Conservation (phyloP, 2,797 vertebrate species). For the Apogon hyalosoma region DNA sequence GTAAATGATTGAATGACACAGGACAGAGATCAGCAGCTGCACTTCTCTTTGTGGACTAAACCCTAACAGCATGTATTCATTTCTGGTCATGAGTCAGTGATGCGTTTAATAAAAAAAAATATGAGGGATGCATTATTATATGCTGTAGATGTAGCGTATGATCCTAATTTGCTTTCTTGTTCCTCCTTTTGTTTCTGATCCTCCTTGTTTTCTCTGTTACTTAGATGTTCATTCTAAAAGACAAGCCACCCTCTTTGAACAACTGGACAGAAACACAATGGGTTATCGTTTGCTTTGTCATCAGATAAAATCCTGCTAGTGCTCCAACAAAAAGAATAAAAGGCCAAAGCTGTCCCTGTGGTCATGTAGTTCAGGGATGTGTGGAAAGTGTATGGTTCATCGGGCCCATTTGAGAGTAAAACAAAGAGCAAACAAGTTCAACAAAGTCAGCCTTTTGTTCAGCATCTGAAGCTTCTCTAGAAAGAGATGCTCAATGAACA, state of each 20-base stretch:
- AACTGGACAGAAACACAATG: conserved; percentile 19
- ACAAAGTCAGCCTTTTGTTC: conserved; percentile 41
- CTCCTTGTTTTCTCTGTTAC: no score
- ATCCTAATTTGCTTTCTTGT: no score
- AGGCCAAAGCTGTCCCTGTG: conserved; percentile 8
- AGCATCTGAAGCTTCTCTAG: conserved; percentile 27
- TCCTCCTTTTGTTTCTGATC: no score
- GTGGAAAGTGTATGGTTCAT: conserved; percentile 42
- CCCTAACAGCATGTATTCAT: not conserved
- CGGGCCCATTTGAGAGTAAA: conserved; percentile 33
- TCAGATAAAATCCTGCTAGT: conserved; percentile 18
- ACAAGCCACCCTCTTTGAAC: not conserved
- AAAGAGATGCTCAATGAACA: conserved; percentile 18
- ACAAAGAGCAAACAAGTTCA: conserved; percentile 39
- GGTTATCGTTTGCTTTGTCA: conserved; percentile 24
- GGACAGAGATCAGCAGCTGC: conserved; percentile 16
- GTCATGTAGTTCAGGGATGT: conserved; percentile 24
- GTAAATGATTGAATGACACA: not conserved
- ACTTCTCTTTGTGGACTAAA: not conserved
- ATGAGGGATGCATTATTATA: not conserved
- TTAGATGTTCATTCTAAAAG: conserved; percentile 4
- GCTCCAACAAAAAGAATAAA: conserved; percentile 22
- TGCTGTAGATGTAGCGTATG: not conserved
- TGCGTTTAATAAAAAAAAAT: no score
- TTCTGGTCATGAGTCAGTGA: not conserved